These are phyloP conservation scores for Gastrophysa polygoni DNA, from an alignment of 2,888 invertebrate genomes.

Conservation along the genomic window DNA sequence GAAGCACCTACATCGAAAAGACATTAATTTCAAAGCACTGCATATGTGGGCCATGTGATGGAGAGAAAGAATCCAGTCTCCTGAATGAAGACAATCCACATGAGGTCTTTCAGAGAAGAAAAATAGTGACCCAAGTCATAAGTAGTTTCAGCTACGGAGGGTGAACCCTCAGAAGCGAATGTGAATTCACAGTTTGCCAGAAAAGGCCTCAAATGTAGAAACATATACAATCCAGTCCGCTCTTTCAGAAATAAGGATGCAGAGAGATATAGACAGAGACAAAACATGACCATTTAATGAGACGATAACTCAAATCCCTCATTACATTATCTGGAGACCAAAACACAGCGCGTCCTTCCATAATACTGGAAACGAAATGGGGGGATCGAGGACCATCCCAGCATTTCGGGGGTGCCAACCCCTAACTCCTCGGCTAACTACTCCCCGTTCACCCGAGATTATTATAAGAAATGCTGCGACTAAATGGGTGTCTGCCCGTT, in stretches of 20 bases:
- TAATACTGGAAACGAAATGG: slow-evolving; percentile 52
- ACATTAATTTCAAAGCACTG: too few relatives aligned
- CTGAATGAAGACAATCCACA: too few relatives aligned
- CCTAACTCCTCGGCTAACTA: slow-evolving; percentile 44
- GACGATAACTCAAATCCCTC: slow-evolving; percentile 54
- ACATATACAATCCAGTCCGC: too few relatives aligned
- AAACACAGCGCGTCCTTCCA: slow-evolving; percentile 50
- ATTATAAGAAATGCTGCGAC: slow-evolving; percentile 57
- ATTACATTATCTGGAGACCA: slow-evolving; percentile 53
- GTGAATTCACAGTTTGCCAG: too few relatives aligned
- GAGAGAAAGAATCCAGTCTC: too few relatives aligned
- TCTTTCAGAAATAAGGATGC: slow-evolving; percentile 16
- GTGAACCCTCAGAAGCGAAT: too few relatives aligned
- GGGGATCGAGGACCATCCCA: slow-evolving; percentile 34
- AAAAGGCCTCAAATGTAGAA: too few relatives aligned
- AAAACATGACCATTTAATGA: slow-evolving; percentile 51
- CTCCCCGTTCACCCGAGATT: slow-evolving; percentile 52
- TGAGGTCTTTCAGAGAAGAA: too few relatives aligned
- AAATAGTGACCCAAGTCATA: too few relatives aligned
- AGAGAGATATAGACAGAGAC: slow-evolving; percentile 21
- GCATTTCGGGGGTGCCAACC: slow-evolving; percentile 34
- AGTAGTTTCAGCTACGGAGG: too few relatives aligned
- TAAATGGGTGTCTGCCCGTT: slow-evolving; percentile 55
- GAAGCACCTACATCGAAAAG: too few relatives aligned
- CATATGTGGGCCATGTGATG: too few relatives aligned